Base-by-base conservation (phyloP, 2,888 invertebrate species). In the Ctena decussata region DNA sequence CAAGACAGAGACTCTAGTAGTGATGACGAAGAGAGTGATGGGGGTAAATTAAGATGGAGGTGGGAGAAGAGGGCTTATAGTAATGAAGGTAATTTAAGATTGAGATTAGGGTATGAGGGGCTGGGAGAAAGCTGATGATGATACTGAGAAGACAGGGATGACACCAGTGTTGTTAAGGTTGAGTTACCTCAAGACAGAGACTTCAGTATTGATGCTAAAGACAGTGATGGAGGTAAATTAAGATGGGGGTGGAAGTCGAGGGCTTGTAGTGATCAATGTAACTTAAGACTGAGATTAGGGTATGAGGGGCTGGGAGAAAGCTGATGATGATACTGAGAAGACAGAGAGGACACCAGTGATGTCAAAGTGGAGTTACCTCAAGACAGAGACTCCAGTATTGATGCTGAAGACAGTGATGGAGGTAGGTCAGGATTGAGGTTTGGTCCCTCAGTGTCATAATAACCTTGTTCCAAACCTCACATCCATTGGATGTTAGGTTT, bases 161-260 rank as follows among this genome's bases (percentile, higher is more conserved):
- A 84, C 21, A 60, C 81, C 18, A 77, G 65, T 8, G 72, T 21
- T 8, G 77, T 77, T 21, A 35, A 70, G 18, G 71, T 75, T 21
- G 37, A 44, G 1, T 18, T 70, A 53, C 49, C 76, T n/a, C 71
- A 74, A 69, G 85, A 85, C 44, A 81, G 76, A 27, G 81, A 86
- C 70, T 90, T 89, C n/a, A 90, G 90, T 77, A 89, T 87, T 71
- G 85, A 86, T 3, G 84, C 81, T 81, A 88, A 86, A 69, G 88
- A 80, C 24, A 86, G 85, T 46, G 84, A 74, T 72, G 85, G 84
- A 75, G 88, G 90, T 89, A 78, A 49, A 21, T 3, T 46, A 46
- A n/a, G n/a, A n/a, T n/a, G n/a, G n/a, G n/a, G n/a, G n/a, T n/a
- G n/a, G n/a, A n/a, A n/a, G n/a, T n/a, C n/a, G n/a, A n/a, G n/a